phyloP scores from a whole-genome alignment of 2,113 vertebrate genomes.

The Balaeniceps rex region DNA sequence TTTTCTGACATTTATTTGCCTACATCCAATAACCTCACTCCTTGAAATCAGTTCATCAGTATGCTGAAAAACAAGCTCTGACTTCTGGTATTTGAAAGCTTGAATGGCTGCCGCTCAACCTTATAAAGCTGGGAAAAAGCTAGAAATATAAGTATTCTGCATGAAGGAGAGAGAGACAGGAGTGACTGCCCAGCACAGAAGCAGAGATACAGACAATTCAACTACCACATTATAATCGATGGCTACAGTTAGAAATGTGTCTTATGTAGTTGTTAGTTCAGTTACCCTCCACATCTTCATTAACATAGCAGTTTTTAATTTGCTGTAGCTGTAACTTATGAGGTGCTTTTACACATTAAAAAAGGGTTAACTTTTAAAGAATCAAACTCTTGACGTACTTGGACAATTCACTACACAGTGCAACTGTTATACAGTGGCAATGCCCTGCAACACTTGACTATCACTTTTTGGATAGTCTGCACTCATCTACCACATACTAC shows the following conservation, averaged over 20 bases:
- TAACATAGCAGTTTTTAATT: background rate
- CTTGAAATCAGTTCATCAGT: conserved; percentile 35
- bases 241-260: background rate
- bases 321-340: background rate
- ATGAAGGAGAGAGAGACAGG: background rate
- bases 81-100: background rate
- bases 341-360: background rate
- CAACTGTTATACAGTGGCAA: background rate
- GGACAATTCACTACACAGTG: background rate
- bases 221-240: background rate
- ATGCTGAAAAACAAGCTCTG: background rate
- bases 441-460: background rate
- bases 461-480: background rate
- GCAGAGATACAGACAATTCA: background rate
- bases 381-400: background rate
- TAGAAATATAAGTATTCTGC: background rate
- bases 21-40: conserved; percentile 3
- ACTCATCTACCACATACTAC: background rate
- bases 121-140: background rate
- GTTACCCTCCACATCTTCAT: background rate
- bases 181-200: background rate
- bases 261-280: background rate
- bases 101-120: background rate
- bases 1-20: conserved; percentile 55
- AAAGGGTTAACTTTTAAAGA: background rate